Conservation (phyloP, 2,888 invertebrate species). For the Lasioglossum marginatum region DNA sequence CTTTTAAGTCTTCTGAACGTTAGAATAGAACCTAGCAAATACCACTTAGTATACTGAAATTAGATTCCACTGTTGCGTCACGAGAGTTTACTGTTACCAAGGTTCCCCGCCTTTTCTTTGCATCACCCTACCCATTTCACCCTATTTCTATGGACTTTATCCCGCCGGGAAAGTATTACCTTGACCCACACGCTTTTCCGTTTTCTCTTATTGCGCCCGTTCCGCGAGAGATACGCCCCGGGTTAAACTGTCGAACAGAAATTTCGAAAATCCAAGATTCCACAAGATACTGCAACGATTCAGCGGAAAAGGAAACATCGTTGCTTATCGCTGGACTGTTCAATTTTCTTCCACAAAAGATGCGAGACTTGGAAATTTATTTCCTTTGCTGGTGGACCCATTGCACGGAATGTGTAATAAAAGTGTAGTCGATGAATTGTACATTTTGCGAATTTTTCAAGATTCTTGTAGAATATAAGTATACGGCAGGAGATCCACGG, state of each 20-base stretch:
- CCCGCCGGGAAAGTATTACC: slow-evolving; percentile 45
- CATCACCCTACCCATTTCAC: slow-evolving; percentile 26
- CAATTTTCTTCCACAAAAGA: background rate
- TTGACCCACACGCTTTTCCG: slow-evolving; percentile 20
- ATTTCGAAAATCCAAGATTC: slow-evolving; percentile 19
- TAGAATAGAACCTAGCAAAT: slow-evolving; percentile 32
- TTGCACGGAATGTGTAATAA: background rate
- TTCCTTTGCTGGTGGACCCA: background rate
- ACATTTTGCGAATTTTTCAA: background rate
- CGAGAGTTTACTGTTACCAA: slow-evolving; percentile 48
- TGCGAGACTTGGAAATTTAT: background rate
- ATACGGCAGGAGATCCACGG: background rate
- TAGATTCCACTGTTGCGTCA: slow-evolving; percentile 49
- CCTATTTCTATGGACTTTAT: slow-evolving; percentile 43
- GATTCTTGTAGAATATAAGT: background rate
- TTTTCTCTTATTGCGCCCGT: background rate
- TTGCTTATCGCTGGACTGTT: background rate
- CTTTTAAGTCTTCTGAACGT: slow-evolving; percentile 43
- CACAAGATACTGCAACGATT: background rate
- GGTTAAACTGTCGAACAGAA: slow-evolving; percentile 37
- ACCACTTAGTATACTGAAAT: slow-evolving; percentile 57
- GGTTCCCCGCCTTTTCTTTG: slow-evolving; percentile 33
- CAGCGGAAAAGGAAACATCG: background rate
- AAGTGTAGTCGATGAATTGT: background rate
- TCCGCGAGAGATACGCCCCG: slow-evolving; percentile 8